Conservation (phyloP, 2,888 invertebrate species). For the Oligia latruncula region DNA sequence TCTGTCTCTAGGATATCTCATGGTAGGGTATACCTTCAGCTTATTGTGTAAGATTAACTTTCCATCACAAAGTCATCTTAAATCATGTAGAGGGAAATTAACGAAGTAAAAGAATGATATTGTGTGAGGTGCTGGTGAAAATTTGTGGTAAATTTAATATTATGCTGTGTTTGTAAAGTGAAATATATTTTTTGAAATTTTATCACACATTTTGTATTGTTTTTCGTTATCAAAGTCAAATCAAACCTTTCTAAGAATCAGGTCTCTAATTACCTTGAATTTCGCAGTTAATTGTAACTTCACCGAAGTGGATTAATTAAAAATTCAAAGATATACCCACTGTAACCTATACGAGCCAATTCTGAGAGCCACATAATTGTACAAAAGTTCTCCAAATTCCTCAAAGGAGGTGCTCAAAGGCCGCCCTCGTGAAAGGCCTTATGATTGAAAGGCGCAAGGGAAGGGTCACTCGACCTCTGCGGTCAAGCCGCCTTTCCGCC, state of each 20-base stretch:
- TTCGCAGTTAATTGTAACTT: slow-evolving; percentile 23
- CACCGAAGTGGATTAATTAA: slow-evolving; percentile 31
- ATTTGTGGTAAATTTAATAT: slow-evolving; percentile 60
- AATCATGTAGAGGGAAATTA: slow-evolving; percentile 48
- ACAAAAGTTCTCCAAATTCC: slow-evolving; percentile 64
- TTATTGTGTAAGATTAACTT: slow-evolving; percentile 49
- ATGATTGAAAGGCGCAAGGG: slow-evolving; percentile 80
- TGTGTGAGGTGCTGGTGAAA: slow-evolving; percentile 57
- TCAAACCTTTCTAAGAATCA: not conserved
- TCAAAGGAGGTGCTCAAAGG: slow-evolving; percentile 72
- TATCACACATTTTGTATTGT: slow-evolving; percentile 26
- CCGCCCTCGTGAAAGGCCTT: slow-evolving; percentile 78
- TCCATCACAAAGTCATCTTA: slow-evolving; percentile 31
- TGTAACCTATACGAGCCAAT: slow-evolving; percentile 52
- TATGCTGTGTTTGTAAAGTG: slow-evolving; percentile 63
- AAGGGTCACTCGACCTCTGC: slow-evolving; percentile 86
- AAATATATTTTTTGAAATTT: slow-evolving; percentile 62
- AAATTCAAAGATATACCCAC: slow-evolving; percentile 32
- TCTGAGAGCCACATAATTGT: slow-evolving; percentile 63
- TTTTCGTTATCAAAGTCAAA: slow-evolving; percentile 5
- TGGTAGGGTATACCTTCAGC: slow-evolving; percentile 27
- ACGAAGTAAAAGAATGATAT: slow-evolving; percentile 34
- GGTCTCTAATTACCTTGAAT: slow-evolving; percentile 15
- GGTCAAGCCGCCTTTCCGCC: slow-evolving; percentile 86
- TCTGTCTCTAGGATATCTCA: slow-evolving; percentile 20